Evolutionary conservation across 2,888 invertebrate species (phyloP).

Genomic region (Eupeodes latifasciatus): DNA sequence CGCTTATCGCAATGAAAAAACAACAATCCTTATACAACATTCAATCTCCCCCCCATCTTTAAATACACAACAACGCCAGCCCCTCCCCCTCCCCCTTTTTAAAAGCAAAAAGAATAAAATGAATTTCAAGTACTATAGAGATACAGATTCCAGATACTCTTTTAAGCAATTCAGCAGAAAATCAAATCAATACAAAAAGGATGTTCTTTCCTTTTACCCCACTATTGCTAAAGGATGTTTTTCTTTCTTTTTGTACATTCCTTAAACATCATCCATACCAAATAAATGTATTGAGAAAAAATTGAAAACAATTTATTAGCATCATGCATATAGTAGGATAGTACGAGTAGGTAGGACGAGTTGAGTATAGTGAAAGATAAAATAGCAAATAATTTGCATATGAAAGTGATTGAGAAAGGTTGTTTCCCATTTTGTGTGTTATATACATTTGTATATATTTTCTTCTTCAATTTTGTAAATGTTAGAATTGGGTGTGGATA

Average conservation of each 20-base stretch:
- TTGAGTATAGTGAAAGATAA: constrained; percentile 68
- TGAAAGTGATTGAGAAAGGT: constrained; percentile 76
- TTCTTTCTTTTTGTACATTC: constrained; percentile 30
- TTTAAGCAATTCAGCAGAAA: constrained; percentile 73
- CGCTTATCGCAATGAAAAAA: constrained; percentile 50
- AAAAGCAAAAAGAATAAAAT: constrained; percentile 50
- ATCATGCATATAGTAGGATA: constrained; percentile 61
- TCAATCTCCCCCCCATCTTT: neutral
- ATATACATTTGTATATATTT: neutral
- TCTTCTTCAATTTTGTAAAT: neutral
- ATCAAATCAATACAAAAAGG: constrained; percentile 74
- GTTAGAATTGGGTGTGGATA: constrained; percentile 33
- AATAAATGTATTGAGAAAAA: constrained; percentile 52
- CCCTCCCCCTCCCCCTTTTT: constrained; percentile 49
- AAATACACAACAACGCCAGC: neutral
- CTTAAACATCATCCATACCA: constrained; percentile 14
- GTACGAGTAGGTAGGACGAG: neutral
- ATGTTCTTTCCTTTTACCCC: constrained; percentile 24
- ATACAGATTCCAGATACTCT: neutral
- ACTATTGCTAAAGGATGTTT: constrained; percentile 10
- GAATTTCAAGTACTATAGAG: constrained; percentile 62
- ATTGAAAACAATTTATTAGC: constrained; percentile 74
- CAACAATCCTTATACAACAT: constrained; percentile 48
- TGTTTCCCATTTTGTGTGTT: constrained; percentile 53
- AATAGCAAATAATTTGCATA: constrained; percentile 76